phyloP scores from a whole-genome alignment of 2,888 invertebrate genomes.

The Oxyteleia sp. region DNA sequence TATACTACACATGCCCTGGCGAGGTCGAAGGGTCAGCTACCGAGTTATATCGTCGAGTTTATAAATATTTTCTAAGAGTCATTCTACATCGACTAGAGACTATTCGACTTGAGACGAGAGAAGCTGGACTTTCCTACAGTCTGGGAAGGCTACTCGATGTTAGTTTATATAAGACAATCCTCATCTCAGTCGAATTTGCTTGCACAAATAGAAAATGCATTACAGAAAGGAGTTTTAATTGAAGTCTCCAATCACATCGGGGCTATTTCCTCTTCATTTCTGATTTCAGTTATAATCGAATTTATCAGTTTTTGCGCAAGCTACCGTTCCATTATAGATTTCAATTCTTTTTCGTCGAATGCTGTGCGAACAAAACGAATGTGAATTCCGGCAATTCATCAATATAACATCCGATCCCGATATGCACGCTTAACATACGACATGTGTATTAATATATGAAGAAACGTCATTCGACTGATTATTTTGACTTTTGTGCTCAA shows the following conservation, averaged over 20 bases:
- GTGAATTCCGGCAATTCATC: slow-evolving; percentile 79
- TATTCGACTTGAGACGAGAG: slow-evolving; percentile 48
- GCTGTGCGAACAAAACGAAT: slow-evolving; percentile 63
- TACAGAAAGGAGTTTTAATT: slow-evolving; percentile 26
- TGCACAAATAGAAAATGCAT: slow-evolving; percentile 23
- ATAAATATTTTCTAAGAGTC: slow-evolving; percentile 72
- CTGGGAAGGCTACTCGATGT: slow-evolving; percentile 47
- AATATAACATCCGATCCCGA: slow-evolving; percentile 79
- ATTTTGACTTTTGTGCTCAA: slow-evolving; percentile 70
- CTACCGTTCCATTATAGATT: not conserved
- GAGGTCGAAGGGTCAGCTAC: too few species aligned
- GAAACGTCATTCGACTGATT: slow-evolving; percentile 82
- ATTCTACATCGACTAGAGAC: slow-evolving; percentile 51
- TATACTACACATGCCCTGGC: too few species aligned
- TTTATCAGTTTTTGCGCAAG: slow-evolving; percentile 27
- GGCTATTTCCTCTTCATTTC: not conserved
- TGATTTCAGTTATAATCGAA: slow-evolving; percentile 28
- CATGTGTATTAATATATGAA: slow-evolving; percentile 77
- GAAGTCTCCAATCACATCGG: slow-evolving; percentile 8
- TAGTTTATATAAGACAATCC: slow-evolving; percentile 51
- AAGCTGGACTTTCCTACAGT: slow-evolving; percentile 58
- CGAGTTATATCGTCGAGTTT: slow-evolving; percentile 65
- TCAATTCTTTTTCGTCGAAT: slow-evolving; percentile 2
- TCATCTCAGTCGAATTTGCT: slow-evolving; percentile 1
- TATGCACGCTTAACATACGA: slow-evolving; percentile 72